Evolutionary conservation across 2,888 invertebrate genomes (phyloP).

Genomic region (Biston stratarius): DNA sequence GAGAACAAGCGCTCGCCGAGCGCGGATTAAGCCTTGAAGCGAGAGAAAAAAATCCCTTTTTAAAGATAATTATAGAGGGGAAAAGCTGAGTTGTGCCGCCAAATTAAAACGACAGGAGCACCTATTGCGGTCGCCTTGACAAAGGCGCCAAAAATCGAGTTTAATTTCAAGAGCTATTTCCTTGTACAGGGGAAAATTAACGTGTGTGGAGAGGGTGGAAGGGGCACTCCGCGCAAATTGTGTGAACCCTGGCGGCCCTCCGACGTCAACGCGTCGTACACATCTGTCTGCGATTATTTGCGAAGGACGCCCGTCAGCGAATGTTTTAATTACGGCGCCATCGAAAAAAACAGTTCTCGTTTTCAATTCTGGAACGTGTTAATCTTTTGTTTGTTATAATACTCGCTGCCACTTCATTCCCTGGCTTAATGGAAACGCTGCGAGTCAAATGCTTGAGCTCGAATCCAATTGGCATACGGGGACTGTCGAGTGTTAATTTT

Average conservation of each 20-base stretch:
- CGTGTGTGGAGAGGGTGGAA: slow-evolving; percentile 55
- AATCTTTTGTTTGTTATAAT: slow-evolving; percentile 51
- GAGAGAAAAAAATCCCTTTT: slow-evolving; percentile 53
- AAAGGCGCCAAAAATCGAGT: slow-evolving; percentile 67
- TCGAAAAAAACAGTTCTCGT: slow-evolving; percentile 44
- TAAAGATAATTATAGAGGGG: slow-evolving; percentile 61
- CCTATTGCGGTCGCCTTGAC: slow-evolving; percentile 48
- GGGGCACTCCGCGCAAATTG: slow-evolving; percentile 75
- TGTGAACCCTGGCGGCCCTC: slow-evolving; percentile 60
- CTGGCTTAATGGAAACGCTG: slow-evolving; percentile 38
- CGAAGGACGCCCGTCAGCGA: slow-evolving; percentile 41
- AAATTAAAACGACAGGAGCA: slow-evolving; percentile 64
- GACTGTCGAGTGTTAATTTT: slow-evolving; percentile 35
- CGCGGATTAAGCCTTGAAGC: slow-evolving; percentile 25
- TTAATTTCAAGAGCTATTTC: slow-evolving; percentile 73
- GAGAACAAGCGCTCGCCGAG: slow-evolving; percentile 35
- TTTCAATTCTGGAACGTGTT: slow-evolving; percentile 47
- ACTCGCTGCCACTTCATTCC: slow-evolving; percentile 36
- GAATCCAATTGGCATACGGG: slow-evolving; percentile 39
- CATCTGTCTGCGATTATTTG: slow-evolving; percentile 45
- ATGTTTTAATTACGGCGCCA: slow-evolving; percentile 53
- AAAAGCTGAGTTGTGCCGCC: slow-evolving; percentile 57
- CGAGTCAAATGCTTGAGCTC: slow-evolving; percentile 24
- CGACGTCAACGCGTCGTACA: slow-evolving; percentile 36
- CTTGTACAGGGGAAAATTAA: slow-evolving; percentile 69